These are phyloP conservation scores for Opisthograptis luteolata DNA, from an alignment of 2,888 invertebrate species.

Conservation along the genomic window DNA sequence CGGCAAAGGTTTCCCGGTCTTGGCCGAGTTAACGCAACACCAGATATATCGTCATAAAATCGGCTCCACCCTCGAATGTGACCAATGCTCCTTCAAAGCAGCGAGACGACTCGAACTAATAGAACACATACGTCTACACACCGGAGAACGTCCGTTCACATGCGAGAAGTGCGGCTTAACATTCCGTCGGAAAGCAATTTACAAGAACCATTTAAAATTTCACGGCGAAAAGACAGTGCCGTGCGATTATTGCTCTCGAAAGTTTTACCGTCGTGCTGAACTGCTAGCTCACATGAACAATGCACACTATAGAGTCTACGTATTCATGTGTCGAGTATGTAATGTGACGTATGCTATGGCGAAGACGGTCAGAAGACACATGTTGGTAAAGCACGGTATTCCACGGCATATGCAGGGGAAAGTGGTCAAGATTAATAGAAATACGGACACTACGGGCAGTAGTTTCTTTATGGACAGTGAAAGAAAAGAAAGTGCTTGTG, in stretches of 20 bases:
- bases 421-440: constrained; percentile 54
- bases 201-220: constrained; percentile 64
- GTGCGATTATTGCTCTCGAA: constrained; percentile 63
- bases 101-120: constrained; percentile 56
- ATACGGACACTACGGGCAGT: constrained; percentile 1
- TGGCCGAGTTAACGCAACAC: constrained; percentile 57
- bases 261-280: constrained; percentile 54
- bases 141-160: constrained; percentile 70
- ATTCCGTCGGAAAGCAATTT: constrained; percentile 65
- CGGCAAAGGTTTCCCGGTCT: constrained; percentile 62
- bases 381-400: constrained; percentile 66
- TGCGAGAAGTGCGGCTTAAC: constrained; percentile 75
- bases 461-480: background rate
- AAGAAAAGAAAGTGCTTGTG: background rate
- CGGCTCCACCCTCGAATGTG: constrained; percentile 60
- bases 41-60: constrained; percentile 60
- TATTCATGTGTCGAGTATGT: constrained; percentile 65
- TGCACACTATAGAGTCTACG: constrained; percentile 63
- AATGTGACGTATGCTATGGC: constrained; percentile 65
- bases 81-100: constrained; percentile 66
- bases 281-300: constrained; percentile 68
- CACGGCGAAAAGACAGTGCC: constrained; percentile 67
- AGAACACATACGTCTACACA: constrained; percentile 69
- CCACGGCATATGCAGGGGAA: constrained; percentile 68
- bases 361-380: constrained; percentile 63